Base-by-base conservation (phyloP, 2,797 vertebrate genomes). In the Columba guinea region DNA sequence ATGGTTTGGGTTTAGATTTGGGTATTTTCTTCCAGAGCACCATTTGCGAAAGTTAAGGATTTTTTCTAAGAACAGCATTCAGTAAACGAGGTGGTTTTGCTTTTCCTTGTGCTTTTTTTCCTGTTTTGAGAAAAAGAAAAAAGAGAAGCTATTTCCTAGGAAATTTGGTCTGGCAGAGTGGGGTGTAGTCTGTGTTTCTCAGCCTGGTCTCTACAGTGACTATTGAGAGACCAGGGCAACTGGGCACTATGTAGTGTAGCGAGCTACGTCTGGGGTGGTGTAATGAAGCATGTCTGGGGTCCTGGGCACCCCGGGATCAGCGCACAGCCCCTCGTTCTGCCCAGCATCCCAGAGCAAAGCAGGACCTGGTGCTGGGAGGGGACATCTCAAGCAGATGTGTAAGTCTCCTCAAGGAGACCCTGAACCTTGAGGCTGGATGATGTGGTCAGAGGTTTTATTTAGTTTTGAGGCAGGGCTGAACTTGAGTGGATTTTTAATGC, bases 401-500 rank as follows among this genome's bases (percentile, higher is more conserved):
- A 11, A 81, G 32, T 78, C 32, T 89, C 58, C 56, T 34, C 41
- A 67, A 21, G 90, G 88, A 87, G 44, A 53, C 39, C 0, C 8
- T 41, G 76, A 60, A 46, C 52, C 69, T 20, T 70, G 69, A 65
- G 71, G 65, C 73, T 84, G 74, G 55, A 34, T 93, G 60, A 44
- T 94, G 82, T 37, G 82, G 79, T 87, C 65, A 83, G 71, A 80
- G 71, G 78, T 74, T 94, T 91, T 87, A 82, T 87, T 94, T 80
- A 94, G 81, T 93, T 93, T 84, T 75, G 73, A 68, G 23, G 22
- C 55, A 83, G 34, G 14, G 48, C 68, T 71, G 49, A 92, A 64
- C 24, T 62, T 34, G 82, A 85, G 89, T 91, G n/a, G 77, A 32
- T 90, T 95, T 93, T 84, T 95, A 96, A 44, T 95, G 84, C 58